These are phyloP conservation scores for Eilema depressum DNA, from an alignment of 2,888 invertebrate genomes.

Conservation along the genomic window DNA sequence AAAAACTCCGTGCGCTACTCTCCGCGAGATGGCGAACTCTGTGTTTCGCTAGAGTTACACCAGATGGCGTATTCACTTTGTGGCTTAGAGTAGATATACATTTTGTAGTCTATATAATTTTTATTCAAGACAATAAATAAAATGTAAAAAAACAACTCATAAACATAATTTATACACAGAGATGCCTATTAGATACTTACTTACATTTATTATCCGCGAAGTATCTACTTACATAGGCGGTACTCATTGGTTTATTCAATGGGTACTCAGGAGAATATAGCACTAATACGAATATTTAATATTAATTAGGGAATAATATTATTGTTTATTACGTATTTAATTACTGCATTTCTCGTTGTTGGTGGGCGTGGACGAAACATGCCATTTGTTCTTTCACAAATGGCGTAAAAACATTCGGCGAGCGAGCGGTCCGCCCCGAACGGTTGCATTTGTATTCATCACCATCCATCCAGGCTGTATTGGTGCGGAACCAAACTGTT, in stretches of 20 bases:
- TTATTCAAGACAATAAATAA: background rate
- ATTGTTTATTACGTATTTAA: constrained; percentile 58
- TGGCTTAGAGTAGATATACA: too few relatives aligned
- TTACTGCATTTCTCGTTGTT: constrained; percentile 59
- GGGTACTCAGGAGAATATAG: constrained; percentile 15
- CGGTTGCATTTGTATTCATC: constrained; percentile 67
- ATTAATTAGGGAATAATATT: constrained; percentile 54
- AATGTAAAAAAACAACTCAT: too few relatives aligned
- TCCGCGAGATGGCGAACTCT: constrained; percentile 60
- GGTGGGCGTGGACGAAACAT: constrained; percentile 62
- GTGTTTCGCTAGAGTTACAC: background rate
- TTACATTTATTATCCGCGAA: background rate
- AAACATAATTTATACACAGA: background rate
- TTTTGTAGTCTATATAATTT: background rate
- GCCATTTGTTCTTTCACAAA: constrained; percentile 69
- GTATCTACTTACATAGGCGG: background rate
- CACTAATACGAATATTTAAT: constrained; percentile 32
- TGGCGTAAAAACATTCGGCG: constrained; percentile 64
- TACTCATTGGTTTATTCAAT: background rate
- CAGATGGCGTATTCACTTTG: constrained; percentile 24
- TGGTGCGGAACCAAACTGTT: constrained; percentile 66
- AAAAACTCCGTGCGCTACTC: constrained; percentile 53
- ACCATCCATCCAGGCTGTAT: constrained; percentile 47
- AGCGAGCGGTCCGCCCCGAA: constrained; percentile 60
- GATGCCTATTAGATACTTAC: background rate